Evolutionary conservation across 2,888 invertebrate species (phyloP), one percentile per base, ranked within the genome.

Genomic region (Protophormia terraenovae): DNA sequence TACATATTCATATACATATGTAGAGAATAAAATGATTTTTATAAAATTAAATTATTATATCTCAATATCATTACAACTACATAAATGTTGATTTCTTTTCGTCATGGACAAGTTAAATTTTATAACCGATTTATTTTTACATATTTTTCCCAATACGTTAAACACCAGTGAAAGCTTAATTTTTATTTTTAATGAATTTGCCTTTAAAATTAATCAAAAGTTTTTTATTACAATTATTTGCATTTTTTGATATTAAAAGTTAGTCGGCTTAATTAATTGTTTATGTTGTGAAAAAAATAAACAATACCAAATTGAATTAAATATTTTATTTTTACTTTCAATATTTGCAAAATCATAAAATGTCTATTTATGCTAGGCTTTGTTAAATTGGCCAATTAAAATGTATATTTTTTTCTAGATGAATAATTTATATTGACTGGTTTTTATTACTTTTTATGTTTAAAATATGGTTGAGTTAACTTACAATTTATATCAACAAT

Each of bases 261-360:
- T 35, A 35, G 16, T 47, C 24, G 38, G 60, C 35, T 69, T 35
- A 69, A 69, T 60, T 69, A 69, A 69, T 78, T 47, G 58, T 10
- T 47, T 4, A 19, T 55, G 29, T 64, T 41, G 4, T 24, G 24
- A 41, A 55, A 16, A 16, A 41, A 76, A 1, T 4, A 50, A 22
- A 62, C 64, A 76, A 53, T n/a, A 27, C 22, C 16, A 41, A 60
- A 78, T 78, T 69, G 47, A 78, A 27, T 78, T 69, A 50, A 69
- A 67, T 45, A 32, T 47, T 77, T 16, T 35, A 58, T 47, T 60
- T 55, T 58, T 58, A 47, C 32, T 47, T 67, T n/a, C 27, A 45
- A 78, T 53, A 50, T 71, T 78, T 50, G 6, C 12, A 19, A 71
- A 62, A 5, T 19, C 35, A 78, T 60, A 78, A 78, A 78, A 32